A percentile compares a stretch with the other conserved stretches of the same genome.
Evolutionary conservation across 2,113 vertebrate genomes (phyloP).

Genomic region (Dendropsophus ebraccatus): DNA sequence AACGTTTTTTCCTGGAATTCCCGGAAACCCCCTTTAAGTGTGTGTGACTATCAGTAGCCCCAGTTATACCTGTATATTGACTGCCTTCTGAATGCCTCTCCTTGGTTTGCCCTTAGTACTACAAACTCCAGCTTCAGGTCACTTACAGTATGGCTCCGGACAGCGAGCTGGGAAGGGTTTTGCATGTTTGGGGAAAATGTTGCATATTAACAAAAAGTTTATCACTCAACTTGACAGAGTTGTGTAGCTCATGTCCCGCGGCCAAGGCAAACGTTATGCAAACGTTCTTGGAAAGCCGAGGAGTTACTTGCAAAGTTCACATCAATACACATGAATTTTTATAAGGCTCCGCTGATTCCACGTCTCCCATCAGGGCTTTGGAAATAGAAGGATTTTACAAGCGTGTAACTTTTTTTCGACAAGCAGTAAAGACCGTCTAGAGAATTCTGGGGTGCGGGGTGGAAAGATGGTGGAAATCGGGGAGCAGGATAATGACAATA

Average conservation of each 20-base stretch:
- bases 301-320: conserved; percentile 47
- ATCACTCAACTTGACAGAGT: conserved; percentile 44
- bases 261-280: conserved; percentile 43
- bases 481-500: neutral
- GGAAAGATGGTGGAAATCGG: neutral
- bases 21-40: neutral
- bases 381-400: conserved; percentile 8
- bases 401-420: neutral
- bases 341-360: conserved; percentile 29
- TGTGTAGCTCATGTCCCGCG: conserved; percentile 11
- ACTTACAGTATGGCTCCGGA: conserved; percentile 23
- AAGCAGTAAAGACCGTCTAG: neutral
- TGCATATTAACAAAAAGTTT: conserved; percentile 46
- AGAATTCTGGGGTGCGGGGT: neutral
- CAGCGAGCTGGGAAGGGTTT: neutral
- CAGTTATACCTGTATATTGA: neutral
- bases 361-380: neutral
- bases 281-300: conserved; percentile 40
- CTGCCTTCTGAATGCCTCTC: neutral
- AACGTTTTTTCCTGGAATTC: neutral
- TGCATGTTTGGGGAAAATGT: conserved; percentile 37
- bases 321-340: conserved; percentile 41
- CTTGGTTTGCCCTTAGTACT: neutral
- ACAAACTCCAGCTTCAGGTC: conserved; percentile 3
- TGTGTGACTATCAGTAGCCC: neutral